These are phyloP conservation scores for Limnodromus scolopaceus DNA, from an alignment of 2,797 vertebrate species.

Conservation along the genomic window DNA sequence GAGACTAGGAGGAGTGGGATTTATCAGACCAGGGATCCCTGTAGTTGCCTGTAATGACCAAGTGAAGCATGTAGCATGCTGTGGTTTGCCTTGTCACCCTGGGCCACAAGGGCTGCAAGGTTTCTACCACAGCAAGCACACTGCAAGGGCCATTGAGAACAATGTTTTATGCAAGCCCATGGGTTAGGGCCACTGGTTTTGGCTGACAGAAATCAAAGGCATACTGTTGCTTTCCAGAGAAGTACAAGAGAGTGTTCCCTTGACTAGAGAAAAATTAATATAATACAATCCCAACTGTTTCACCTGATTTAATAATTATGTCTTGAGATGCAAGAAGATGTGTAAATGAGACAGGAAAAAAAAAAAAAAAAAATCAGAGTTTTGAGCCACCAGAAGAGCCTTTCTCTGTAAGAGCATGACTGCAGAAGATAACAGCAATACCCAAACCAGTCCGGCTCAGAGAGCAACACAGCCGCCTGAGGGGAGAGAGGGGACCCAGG, in stretches of 20 bases:
- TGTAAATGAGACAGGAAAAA: background rate
- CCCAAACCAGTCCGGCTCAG: background rate
- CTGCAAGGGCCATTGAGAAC: background rate
- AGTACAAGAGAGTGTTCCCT: background rate
- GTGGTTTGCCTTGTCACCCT: background rate
- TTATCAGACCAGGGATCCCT: background rate
- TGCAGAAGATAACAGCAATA: background rate
- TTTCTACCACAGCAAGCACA: background rate
- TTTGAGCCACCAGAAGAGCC: background rate
- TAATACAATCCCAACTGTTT: background rate
- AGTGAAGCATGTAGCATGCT: fast-evolving
- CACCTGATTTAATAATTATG: background rate
- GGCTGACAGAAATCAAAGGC: background rate
- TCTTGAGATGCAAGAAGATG: background rate
- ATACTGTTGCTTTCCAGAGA: background rate
- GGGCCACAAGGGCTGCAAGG: background rate
- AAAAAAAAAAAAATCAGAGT: background rate
- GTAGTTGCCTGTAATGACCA: background rate
- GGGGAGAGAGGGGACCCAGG: background rate
- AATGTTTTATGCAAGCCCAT: background rate
- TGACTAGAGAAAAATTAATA: background rate
- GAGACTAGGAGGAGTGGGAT: background rate
- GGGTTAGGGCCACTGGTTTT: background rate
- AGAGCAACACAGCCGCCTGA: fast-evolving
- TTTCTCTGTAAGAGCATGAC: background rate